phyloP scores from a whole-genome alignment of 2,797 vertebrate genomes.

The Acanthurus tractus region DNA sequence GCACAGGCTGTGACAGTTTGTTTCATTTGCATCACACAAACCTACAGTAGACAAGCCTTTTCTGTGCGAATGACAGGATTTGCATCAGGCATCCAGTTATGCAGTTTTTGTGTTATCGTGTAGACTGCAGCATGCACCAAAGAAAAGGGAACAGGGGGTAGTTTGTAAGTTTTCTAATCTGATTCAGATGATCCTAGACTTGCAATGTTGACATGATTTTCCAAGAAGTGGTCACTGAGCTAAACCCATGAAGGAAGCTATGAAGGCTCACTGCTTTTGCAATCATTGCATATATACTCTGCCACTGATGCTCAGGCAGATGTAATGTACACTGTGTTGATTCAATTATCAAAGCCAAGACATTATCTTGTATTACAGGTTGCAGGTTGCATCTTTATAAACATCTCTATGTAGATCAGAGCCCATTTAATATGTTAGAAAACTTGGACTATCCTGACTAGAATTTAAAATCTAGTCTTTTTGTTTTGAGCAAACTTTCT shows the following conservation, averaged over 20 bases:
- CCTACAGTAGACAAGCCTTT: rapidly evolving
- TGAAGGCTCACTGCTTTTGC: too few species aligned
- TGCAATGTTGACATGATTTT: too few species aligned
- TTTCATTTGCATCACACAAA: not conserved
- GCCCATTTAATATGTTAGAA: not conserved
- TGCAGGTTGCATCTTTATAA: not conserved
- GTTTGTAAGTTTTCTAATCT: not conserved
- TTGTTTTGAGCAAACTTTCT: too few species aligned
- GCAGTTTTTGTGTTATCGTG: not conserved
- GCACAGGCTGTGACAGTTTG: constrained; percentile 7
- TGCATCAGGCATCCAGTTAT: not conserved
- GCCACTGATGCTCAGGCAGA: too few species aligned
- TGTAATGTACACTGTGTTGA: too few species aligned
- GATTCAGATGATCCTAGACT: not conserved
- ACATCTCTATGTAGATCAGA: not conserved
- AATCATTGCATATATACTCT: too few species aligned
- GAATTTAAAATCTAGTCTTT: too few species aligned
- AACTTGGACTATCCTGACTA: not conserved
- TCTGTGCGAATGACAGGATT: not conserved
- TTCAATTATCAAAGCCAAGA: too few species aligned
- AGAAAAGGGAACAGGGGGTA: not conserved
- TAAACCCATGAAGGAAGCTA: too few species aligned
- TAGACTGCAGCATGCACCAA: not conserved
- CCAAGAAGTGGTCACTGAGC: too few species aligned
- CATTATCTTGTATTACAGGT: too few species aligned